Base-by-base conservation (phyloP, 2,888 invertebrate species). In the Ceraclea dissimilis region DNA sequence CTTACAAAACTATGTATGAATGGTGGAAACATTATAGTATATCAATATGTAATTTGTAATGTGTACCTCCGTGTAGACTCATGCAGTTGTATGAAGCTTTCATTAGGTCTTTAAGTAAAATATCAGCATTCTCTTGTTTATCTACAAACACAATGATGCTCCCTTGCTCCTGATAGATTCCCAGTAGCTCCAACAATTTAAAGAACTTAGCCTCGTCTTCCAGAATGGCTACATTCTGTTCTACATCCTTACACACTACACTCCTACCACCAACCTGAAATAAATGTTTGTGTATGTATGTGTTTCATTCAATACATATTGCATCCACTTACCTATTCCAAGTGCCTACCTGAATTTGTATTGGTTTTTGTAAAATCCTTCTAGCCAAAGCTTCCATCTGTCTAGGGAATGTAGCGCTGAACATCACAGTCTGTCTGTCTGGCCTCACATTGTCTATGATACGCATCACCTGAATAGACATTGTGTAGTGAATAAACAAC, bases 341-440 rank as follows among this genome's bases (percentile, higher is more conserved):
- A 49, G 8, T 63, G 11, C 39, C 6, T 46, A 77, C 78, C 77
- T 93, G 93, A 22, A 99, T 92, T 76, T 99, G 99, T 44, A 99
- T 88, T 0, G 99, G 99, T 70, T 93, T 91, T 63, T 88, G 89
- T 5, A 99, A 76, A 65, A 97, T 94, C 63, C 95, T 82, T 18
- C 97, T 79, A 0, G 99, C 99, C 11, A 99, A 75, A 0, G 97
- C 98, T 72, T 99, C 99, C 98, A 99, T 99, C 75, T 96, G 96
- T 0, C 97, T 80, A 0, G 99, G 99, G 71, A 99, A 99, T 0
- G 99, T 99, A 0, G 99, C 99, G 64, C 95, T 96, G 72, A 99
- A 99, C 86, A 99, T 90, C 13, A 99, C 98, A 0, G 97, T 97
- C 73, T 99, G 98, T 50, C 97, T 75, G 71, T 99, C 98, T 0